Evolutionary conservation across 2,113 vertebrate species (phyloP).

Genomic region (Okapia johnstoni): DNA sequence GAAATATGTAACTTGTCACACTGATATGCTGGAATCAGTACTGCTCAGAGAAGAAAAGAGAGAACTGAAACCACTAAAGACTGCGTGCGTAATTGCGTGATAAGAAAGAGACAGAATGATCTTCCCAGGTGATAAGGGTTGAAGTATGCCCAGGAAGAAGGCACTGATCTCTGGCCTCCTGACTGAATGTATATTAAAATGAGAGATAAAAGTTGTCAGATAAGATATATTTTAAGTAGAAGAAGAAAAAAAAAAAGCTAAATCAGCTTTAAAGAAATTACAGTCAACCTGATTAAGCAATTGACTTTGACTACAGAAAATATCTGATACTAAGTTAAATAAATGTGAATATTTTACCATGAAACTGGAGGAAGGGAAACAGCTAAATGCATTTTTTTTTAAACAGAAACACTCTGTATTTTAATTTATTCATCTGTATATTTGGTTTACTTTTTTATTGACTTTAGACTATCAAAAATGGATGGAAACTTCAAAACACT

Average conservation of each 20-base stretch:
- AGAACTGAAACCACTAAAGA: constrained; percentile 68
- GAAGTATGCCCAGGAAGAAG: constrained; percentile 63
- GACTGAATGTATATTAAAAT: constrained; percentile 50
- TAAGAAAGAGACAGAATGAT: constrained; percentile 76
- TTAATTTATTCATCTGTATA: neutral
- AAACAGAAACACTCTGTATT: neutral
- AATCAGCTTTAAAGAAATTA: constrained; percentile 44
- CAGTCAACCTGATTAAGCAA: constrained; percentile 35
- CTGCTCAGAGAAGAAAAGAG: constrained; percentile 59
- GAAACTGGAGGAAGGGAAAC: neutral
- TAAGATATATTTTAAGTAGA: neutral
- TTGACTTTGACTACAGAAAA: neutral
- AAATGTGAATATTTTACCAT: neutral
- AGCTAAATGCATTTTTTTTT: neutral
- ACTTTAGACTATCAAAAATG: neutral
- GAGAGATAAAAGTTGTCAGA: constrained; percentile 46
- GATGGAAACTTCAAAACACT: neutral
- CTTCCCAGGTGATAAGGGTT: constrained; percentile 64
- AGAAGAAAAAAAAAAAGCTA: neutral
- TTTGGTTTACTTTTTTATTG: neutral
- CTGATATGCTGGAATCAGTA: constrained; percentile 35
- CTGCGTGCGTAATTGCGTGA: constrained; percentile 64
- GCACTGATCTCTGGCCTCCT: constrained; percentile 60
- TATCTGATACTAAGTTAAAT: constrained; percentile 8
- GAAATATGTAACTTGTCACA: constrained; percentile 47